Evolutionary conservation across 2,888 invertebrate genomes (phyloP).

Genomic region (Latrodectus hesperus): DNA sequence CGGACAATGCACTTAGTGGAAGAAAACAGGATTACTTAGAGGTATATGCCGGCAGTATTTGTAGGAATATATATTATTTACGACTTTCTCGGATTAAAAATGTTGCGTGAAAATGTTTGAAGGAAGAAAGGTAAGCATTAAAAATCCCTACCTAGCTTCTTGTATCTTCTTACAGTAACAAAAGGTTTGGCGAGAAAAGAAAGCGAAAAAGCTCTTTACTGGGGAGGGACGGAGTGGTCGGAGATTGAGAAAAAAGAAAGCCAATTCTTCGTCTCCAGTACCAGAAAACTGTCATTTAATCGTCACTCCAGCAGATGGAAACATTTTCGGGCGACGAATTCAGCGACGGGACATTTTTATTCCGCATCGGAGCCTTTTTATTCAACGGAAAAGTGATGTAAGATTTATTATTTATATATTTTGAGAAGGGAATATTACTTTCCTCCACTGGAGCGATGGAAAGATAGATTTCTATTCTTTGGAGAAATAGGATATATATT

Average conservation of each 20-base stretch:
- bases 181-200: not conserved
- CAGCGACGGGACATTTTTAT: slow-evolving; percentile 39
- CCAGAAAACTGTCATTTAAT: slow-evolving; percentile 55
- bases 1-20: too few relatives aligned
- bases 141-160: not conserved
- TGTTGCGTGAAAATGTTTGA: not conserved
- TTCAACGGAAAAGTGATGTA: slow-evolving; percentile 36
- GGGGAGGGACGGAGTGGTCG: not conserved
- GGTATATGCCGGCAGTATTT: too few relatives aligned
- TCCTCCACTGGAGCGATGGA: too few relatives aligned
- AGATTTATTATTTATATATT: not conserved
- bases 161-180: not conserved
- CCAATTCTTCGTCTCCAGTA: slow-evolving; percentile 3
- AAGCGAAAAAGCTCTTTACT: slow-evolving; percentile 10
- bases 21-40: too few relatives aligned
- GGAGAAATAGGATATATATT: too few relatives aligned
- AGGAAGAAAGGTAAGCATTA: not conserved
- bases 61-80: too few relatives aligned
- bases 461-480: too few relatives aligned
- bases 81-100: not conserved
- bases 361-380: not conserved
- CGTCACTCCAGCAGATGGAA: slow-evolving; percentile 45
- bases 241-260: not conserved
- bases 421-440: too few relatives aligned
- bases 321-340: slow-evolving; percentile 32